These are phyloP conservation scores for Phania funesta DNA, from an alignment of 2,888 invertebrate genomes.

Conservation along the genomic window DNA sequence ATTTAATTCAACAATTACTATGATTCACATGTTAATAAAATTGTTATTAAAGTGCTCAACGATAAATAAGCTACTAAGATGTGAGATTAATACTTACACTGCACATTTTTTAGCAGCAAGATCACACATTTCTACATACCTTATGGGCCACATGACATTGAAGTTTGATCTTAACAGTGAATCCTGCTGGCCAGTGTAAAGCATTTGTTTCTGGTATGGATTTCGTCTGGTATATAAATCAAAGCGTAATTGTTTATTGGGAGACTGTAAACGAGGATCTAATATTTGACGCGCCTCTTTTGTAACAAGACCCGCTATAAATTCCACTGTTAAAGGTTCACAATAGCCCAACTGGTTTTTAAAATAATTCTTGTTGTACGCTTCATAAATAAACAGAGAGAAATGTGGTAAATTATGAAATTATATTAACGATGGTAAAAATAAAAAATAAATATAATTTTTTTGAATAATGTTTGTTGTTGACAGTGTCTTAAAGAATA, in stretches of 20 bases:
- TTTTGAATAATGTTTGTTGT: not conserved
- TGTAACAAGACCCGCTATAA: constrained; percentile 70
- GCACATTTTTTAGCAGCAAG: not conserved
- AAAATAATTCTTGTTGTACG: constrained; percentile 53
- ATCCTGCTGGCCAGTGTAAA: constrained; percentile 62
- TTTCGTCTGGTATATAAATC: constrained; percentile 71
- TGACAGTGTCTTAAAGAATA: not conserved
- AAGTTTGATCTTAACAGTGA: constrained; percentile 68
- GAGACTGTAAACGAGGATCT: constrained; percentile 56
- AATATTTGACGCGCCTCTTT: constrained; percentile 71
- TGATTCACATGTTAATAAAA: constrained; percentile 21
- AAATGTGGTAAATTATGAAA: constrained; percentile 15
- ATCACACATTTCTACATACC: constrained; percentile 63
- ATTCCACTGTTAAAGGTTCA: constrained; percentile 71
- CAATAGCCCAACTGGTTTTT: constrained; percentile 70
- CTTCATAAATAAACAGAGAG: constrained; percentile 23
- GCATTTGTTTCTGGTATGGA: constrained; percentile 67
- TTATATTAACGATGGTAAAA: not conserved
- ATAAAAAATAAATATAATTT: not conserved
- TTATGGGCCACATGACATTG: constrained; percentile 70
- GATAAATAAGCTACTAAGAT: constrained; percentile 12
- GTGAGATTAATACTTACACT: not conserved
- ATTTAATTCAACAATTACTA: constrained; percentile 10
- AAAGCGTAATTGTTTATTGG: constrained; percentile 66
- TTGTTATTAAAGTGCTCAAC: not conserved